Conservation (phyloP, 2,797 vertebrate genomes). For the Lates japonicus region DNA sequence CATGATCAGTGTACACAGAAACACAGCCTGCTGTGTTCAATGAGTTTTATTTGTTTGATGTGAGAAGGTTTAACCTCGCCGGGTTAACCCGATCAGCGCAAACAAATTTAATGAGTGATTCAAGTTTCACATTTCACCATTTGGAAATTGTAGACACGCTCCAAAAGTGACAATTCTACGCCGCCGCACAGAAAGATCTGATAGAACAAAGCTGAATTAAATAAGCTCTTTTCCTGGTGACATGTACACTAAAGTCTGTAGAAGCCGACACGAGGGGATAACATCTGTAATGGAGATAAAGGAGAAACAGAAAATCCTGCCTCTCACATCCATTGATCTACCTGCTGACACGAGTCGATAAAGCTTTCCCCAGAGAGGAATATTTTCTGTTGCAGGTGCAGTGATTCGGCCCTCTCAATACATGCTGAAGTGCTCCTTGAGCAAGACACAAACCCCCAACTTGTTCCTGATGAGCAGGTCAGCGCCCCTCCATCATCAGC, state of each 20-base stretch:
- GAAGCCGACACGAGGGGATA: neutral
- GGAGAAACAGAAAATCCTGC: neutral
- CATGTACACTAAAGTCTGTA: neutral
- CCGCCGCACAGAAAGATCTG: neutral
- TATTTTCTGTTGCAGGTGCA: neutral
- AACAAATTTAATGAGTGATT: slow-evolving; percentile 24
- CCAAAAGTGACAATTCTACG: slow-evolving; percentile 25
- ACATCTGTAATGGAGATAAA: neutral
- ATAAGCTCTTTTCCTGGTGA: slow-evolving; percentile 7
- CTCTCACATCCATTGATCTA: neutral
- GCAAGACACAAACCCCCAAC: neutral
- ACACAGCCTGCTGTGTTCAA: neutral
- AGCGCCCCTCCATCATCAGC: neutral
- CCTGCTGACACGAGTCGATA: neutral
- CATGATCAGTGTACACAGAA: neutral
- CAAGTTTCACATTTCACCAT: slow-evolving; percentile 24
- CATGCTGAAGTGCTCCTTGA: neutral
- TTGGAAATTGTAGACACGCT: slow-evolving; percentile 7
- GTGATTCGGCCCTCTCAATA: neutral
- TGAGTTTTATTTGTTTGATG: neutral
- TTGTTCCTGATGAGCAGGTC: neutral
- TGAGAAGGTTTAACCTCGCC: neutral
- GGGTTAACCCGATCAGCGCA: slow-evolving; percentile 34
- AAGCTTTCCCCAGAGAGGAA: neutral
- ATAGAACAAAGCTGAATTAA: slow-evolving; percentile 5